Conservation (phyloP, 1,140 invertebrate species). For the Ditylenchus dipsaci region DNA sequence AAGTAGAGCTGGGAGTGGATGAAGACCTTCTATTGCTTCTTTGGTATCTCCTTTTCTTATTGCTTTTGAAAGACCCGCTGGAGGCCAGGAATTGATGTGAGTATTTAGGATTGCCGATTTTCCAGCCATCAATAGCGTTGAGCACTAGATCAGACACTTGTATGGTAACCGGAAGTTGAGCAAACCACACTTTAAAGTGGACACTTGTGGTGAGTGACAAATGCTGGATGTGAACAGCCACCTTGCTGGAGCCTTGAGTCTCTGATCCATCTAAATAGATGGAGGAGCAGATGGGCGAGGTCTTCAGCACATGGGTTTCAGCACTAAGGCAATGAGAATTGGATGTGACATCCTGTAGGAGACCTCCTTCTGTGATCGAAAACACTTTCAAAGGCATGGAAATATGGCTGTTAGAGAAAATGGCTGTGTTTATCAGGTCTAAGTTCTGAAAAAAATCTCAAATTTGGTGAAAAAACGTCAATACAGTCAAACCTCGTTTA, state of each 20-base stretch:
- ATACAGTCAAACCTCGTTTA: no score
- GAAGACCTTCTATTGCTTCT: not conserved
- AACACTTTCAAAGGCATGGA: not conserved
- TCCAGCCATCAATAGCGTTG: conserved; percentile 3
- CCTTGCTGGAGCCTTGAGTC: not conserved
- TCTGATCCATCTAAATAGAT: conserved; percentile 8
- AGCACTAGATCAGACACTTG: conserved; percentile 2
- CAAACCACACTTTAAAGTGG: not conserved
- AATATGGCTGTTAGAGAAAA: not conserved
- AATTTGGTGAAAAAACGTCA: no score
- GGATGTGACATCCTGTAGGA: not conserved
- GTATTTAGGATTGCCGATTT: not conserved
- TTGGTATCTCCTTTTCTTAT: conserved; percentile 1
- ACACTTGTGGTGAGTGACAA: not conserved
- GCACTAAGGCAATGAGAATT: not conserved
- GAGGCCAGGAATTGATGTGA: not conserved
- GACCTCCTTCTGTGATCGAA: not conserved
- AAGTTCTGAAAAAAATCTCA: no score
- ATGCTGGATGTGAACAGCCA: conserved; percentile 1
- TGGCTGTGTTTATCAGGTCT: conserved; percentile 6
- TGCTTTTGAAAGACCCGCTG: not conserved
- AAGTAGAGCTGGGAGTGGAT: not conserved
- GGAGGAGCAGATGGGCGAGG: conserved; percentile 3
- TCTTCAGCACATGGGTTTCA: not conserved
- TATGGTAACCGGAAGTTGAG: not conserved